A percentile compares a stretch with the other conserved stretches of the same genome.
Conservation (phyloP, 2,113 vertebrate genomes). For the Melospiza georgiana region DNA sequence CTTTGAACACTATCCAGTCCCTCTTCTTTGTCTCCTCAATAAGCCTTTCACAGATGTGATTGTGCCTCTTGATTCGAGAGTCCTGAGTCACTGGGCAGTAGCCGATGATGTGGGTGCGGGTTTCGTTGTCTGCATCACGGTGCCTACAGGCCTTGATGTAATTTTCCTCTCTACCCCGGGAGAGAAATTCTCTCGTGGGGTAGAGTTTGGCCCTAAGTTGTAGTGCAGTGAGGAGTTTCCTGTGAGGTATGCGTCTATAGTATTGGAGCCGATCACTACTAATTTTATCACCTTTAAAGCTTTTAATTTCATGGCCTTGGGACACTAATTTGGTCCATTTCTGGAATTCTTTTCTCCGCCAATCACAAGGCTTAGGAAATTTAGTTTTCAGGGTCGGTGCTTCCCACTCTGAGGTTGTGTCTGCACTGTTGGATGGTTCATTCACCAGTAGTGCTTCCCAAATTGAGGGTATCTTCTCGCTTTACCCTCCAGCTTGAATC, state of each 20-base stretch:
- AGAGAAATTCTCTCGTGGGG: background rate
- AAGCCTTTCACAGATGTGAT: background rate
- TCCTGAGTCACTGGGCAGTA: background rate
- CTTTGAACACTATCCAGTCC: background rate
- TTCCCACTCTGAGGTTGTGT: background rate
- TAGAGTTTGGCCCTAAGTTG: background rate
- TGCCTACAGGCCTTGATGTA: background rate
- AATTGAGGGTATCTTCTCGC: background rate
- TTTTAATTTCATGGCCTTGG: fast-evolving
- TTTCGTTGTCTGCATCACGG: fast-evolving
- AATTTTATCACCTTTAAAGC: fast-evolving
- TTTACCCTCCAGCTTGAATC: background rate
- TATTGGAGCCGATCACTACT: background rate
- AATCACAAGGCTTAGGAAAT: background rate
- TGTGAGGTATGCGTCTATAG: background rate
- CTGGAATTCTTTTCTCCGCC: fast-evolving
- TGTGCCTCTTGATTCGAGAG: background rate
- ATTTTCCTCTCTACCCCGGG: background rate
- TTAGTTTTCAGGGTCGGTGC: background rate
- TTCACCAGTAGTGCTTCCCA: fast-evolving
- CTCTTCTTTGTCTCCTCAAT: fast-evolving
- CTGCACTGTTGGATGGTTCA: fast-evolving
- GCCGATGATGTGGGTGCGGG: background rate
- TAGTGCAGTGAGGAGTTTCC: background rate
- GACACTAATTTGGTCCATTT: background rate